Base-by-base conservation (phyloP, 2,113 vertebrate species). In the Microtus oregoni region DNA sequence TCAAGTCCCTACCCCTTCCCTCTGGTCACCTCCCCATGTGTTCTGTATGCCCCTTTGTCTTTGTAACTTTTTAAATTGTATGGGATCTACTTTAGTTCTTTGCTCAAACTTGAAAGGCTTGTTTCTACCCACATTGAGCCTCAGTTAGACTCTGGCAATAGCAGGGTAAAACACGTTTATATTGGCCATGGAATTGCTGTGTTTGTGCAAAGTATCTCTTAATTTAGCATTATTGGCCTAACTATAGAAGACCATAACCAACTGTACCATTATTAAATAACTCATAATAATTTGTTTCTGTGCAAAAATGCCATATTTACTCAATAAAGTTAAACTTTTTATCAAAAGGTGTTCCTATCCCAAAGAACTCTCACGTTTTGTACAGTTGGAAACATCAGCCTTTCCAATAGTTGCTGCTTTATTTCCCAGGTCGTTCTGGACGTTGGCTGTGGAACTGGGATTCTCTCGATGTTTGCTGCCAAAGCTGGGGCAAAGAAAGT, bases 361-460 rank as follows among this genome's bases (percentile, higher is more conserved):
- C 88, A 47, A 86, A 89, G 79, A 1, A 30, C 14, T 41, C 24
- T 72, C 55, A 63, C 82, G 11, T 73, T 72, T 38, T 38, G 70
- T 93, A 47, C 38, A 73, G 2, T 87, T 93, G 41, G 79, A 79
- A 93, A 61, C 70, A 79, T 41, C 22, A 11, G 30, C 5, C 7
- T 32, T 86, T 67, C 35, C 22, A 4, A 5, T 94, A 92, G 68
- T 24, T 38, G 0, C 63, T 92, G 2, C 88, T 92, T 0, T 0
- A 95, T 97, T 73, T 5, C 44, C 35, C 96, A 99, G 99, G 98
- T 99, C 89, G 99, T 99, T 98, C 98, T 99, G 86, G 99, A 99
- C 95, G 99, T 99, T 95, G 99, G 99, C n/a, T 99, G 99, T 96
- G 99, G 99, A 82, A 99, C 99, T 41, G 99, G 99, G 96, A 99